Conservation (phyloP, 2,888 invertebrate species). For the Stenchaetothrips biformis region DNA sequence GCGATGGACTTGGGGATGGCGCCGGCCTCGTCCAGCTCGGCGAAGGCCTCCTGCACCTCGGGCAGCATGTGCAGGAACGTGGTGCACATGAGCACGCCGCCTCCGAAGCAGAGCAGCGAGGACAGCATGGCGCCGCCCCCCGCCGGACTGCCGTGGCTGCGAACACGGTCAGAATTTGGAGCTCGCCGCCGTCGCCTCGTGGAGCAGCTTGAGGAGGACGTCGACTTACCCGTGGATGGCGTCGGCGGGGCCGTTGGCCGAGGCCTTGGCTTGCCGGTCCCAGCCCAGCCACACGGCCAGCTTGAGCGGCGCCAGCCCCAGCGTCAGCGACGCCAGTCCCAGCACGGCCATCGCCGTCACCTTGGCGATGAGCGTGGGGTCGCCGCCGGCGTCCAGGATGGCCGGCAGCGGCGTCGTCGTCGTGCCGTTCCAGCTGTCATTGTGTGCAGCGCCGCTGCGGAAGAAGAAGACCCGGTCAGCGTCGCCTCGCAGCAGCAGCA, state of each 20-base stretch:
- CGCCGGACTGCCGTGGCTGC: slow-evolving; percentile 8
- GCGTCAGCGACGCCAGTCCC: slow-evolving; percentile 30
- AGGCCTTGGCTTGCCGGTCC: neutral
- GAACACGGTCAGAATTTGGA: neutral
- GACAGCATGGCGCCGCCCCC: slow-evolving; percentile 41
- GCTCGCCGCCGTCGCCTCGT: too few relatives aligned
- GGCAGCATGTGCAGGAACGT: slow-evolving; percentile 61
- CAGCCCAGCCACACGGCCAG: slow-evolving; percentile 20
- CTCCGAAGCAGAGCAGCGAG: slow-evolving; percentile 57
- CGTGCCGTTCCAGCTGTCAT: neutral
- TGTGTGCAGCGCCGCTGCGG: too few relatives aligned
- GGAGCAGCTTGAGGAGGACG: neutral
- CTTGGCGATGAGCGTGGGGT: slow-evolving; percentile 29
- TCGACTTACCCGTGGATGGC: slow-evolving; percentile 1
- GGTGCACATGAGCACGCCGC: slow-evolving; percentile 60
- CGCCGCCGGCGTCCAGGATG: neutral
- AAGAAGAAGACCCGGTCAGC: too few relatives aligned
- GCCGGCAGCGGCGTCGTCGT: neutral
- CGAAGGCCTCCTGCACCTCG: slow-evolving; percentile 56
- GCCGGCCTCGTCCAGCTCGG: slow-evolving; percentile 46
- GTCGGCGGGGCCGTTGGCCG: neutral
- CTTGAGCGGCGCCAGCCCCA: slow-evolving; percentile 29
- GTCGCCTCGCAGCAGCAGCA: too few relatives aligned
- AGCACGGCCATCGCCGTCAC: slow-evolving; percentile 31
- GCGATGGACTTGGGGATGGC: slow-evolving; percentile 42